Conservation (phyloP, 2,888 invertebrate species). For the Willowsia nigromaculata region DNA sequence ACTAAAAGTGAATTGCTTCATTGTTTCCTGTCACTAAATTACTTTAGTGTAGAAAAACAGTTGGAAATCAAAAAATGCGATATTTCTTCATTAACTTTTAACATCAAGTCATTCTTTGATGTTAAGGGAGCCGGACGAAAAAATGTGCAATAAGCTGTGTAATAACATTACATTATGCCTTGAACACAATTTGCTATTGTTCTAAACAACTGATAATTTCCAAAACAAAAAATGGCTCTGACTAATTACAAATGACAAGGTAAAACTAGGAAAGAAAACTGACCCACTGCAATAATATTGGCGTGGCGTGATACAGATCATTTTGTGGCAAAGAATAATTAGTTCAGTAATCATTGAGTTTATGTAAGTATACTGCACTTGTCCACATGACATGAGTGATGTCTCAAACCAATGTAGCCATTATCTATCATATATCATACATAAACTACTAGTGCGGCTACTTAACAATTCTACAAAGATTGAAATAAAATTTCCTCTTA, state of each 20-base stretch:
- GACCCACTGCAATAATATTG: conserved; percentile 15
- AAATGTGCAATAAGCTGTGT: neutral
- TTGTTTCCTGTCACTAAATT: conserved; percentile 12
- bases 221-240: neutral
- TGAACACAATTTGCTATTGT: neutral
- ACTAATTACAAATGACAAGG: conserved; percentile 44
- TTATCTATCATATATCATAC: neutral
- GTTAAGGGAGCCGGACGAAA: too few species aligned
- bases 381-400: neutral
- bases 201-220: neutral
- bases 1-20: neutral
- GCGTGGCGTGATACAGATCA: conserved; percentile 11
- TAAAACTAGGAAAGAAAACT: conserved; percentile 12
- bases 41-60: neutral
- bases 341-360: conserved; percentile 32
- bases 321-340: conserved; percentile 35
- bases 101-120: too few species aligned
- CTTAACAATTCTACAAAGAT: neutral
- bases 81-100: neutral
- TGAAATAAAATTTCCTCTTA: conserved; percentile 5
- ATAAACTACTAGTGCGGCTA: conserved; percentile 22
- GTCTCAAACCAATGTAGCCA: neutral
- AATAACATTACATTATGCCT: neutral
- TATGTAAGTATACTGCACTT: neutral
- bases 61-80: neutral